Evolutionary conservation across 2,797 vertebrate genomes (phyloP).

Genomic region (Sciurus carolinensis): DNA sequence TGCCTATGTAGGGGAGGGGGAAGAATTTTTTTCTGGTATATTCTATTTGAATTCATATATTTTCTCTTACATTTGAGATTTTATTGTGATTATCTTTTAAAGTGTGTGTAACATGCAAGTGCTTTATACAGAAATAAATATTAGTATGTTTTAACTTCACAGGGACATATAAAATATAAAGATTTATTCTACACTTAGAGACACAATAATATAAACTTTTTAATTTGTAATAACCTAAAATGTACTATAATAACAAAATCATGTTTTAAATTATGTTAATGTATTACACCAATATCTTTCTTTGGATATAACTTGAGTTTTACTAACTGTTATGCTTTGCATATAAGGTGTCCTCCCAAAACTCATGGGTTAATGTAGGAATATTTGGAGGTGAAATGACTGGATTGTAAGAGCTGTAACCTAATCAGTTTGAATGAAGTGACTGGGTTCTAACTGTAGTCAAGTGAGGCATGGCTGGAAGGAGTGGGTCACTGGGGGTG

Average conservation of each 20-base stretch:
- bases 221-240: background rate
- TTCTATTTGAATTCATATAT: background rate
- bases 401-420: no score
- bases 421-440: no score
- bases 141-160: background rate
- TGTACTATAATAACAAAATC: background rate
- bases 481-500: no score
- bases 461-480: no score
- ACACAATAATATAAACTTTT: background rate
- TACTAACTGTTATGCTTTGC: background rate
- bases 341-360: no score
- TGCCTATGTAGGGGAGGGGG: background rate
- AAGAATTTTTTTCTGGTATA: background rate
- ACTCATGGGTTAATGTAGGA: no score
- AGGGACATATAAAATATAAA: background rate
- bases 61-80: background rate
- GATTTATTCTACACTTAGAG: background rate
- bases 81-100: background rate
- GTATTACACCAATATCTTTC: background rate
- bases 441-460: no score
- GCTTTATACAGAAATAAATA: background rate
- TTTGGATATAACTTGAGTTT: background rate
- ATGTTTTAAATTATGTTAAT: background rate
- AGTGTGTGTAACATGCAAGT: background rate
- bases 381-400: no score